phyloP scores from a whole-genome alignment of 1,140 invertebrate species.

The Platyscapa corneri region DNA sequence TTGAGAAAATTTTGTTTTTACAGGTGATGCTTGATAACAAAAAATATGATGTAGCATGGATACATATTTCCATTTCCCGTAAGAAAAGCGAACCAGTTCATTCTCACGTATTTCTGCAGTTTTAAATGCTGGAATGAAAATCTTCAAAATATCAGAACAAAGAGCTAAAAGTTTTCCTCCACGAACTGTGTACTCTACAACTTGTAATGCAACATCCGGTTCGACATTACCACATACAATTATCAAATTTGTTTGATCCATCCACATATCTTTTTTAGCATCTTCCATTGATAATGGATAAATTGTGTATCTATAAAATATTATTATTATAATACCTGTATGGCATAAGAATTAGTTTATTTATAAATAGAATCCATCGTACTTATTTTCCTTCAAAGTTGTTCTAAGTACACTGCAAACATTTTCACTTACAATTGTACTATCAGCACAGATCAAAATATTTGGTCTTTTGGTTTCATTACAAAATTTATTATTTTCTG shows the following conservation, averaged over 20 bases:
- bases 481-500: slow-evolving; percentile 53
- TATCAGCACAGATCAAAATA: slow-evolving; percentile 88
- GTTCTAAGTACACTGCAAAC: slow-evolving; percentile 80
- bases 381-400: slow-evolving; percentile 83
- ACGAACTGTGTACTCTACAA: slow-evolving; percentile 83
- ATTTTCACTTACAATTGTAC: slow-evolving; percentile 81
- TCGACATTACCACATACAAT: slow-evolving; percentile 85
- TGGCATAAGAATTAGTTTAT: background rate
- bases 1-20: slow-evolving; percentile 85
- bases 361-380: slow-evolving; percentile 52
- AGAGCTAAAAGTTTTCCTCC: slow-evolving; percentile 87
- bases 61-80: slow-evolving; percentile 87
- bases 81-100: slow-evolving; percentile 87
- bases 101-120: slow-evolving; percentile 88
- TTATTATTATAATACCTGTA: background rate
- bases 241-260: slow-evolving; percentile 82
- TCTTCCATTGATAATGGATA: slow-evolving; percentile 81
- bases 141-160: slow-evolving; percentile 87
- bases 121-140: slow-evolving; percentile 85
- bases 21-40: slow-evolving; percentile 88
- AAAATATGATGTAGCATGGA: slow-evolving; percentile 91
- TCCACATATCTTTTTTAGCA: slow-evolving; percentile 80
- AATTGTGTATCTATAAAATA: slow-evolving; percentile 80
- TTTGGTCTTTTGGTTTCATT: slow-evolving; percentile 82
- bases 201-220: slow-evolving; percentile 77